These are phyloP conservation scores for Saccopteryx leptura DNA, from an alignment of 2,113 vertebrate genomes.

Conservation along the genomic window DNA sequence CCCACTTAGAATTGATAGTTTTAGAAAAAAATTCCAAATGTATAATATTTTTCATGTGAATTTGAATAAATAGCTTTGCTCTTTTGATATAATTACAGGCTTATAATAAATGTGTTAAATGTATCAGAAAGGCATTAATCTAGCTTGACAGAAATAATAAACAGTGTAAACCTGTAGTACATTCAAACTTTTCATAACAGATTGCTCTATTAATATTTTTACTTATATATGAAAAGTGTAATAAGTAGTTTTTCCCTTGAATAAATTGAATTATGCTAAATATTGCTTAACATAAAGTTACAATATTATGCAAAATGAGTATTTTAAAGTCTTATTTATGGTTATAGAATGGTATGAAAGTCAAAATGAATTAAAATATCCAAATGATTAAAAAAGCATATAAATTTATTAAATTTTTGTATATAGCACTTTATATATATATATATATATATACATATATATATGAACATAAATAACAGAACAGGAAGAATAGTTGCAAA, in stretches of 20 bases:
- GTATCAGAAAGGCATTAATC: slow-evolving; percentile 55
- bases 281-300: slow-evolving; percentile 17
- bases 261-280: slow-evolving; percentile 25
- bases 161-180: slow-evolving; percentile 13
- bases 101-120: slow-evolving; percentile 44
- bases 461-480: background rate
- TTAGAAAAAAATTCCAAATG: background rate
- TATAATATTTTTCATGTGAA: background rate
- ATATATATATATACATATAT: background rate
- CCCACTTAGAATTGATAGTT: background rate
- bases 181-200: slow-evolving; percentile 10
- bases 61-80: slow-evolving; percentile 23
- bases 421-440: background rate
- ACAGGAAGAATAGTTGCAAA: background rate
- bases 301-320: background rate
- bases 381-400: background rate
- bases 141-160: slow-evolving; percentile 67
- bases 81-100: slow-evolving; percentile 63
- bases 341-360: background rate
- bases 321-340: background rate
- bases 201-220: slow-evolving; percentile 15
- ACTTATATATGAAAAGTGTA: background rate
- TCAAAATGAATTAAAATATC: background rate
- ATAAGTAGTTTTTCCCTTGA: background rate
- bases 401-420: background rate